phyloP scores from a whole-genome alignment of 2,797 vertebrate species.

The Octomys mimax region DNA sequence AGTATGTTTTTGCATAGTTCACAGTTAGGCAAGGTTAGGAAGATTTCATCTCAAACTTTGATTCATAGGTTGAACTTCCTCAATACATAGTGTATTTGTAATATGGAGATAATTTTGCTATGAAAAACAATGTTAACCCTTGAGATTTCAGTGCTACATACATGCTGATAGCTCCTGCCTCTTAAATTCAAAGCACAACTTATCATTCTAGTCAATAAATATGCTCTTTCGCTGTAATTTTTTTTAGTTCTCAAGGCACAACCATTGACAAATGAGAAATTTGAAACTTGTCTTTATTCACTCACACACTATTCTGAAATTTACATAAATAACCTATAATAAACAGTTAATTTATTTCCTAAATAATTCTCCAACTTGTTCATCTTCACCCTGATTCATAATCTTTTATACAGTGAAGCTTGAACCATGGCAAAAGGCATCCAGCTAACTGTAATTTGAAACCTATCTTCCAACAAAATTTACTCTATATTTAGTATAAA shows the following conservation, averaged over 20 bases:
- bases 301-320: not conserved
- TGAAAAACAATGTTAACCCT: not conserved
- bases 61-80: not conserved
- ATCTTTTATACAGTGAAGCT: not conserved
- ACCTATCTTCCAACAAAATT: not conserved
- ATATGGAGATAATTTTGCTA: not conserved
- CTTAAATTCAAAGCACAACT: constrained; percentile 53
- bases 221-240: not conserved
- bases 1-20: constrained; percentile 1
- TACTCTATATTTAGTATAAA: not conserved
- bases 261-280: not conserved
- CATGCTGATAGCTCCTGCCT: not conserved
- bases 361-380: constrained; percentile 41
- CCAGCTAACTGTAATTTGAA: constrained; percentile 11
- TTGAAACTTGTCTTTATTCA: not conserved
- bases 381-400: not conserved
- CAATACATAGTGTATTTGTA: not conserved
- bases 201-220: constrained; percentile 10
- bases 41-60: constrained; percentile 9
- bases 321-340: constrained; percentile 23
- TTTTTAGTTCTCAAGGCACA: not conserved
- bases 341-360: constrained; percentile 31
- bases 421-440: not conserved
- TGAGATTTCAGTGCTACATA: not conserved
- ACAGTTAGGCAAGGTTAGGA: constrained; percentile 20